phyloP scores from a whole-genome alignment of 2,113 vertebrate species.

The Ictalurus furcatus region DNA sequence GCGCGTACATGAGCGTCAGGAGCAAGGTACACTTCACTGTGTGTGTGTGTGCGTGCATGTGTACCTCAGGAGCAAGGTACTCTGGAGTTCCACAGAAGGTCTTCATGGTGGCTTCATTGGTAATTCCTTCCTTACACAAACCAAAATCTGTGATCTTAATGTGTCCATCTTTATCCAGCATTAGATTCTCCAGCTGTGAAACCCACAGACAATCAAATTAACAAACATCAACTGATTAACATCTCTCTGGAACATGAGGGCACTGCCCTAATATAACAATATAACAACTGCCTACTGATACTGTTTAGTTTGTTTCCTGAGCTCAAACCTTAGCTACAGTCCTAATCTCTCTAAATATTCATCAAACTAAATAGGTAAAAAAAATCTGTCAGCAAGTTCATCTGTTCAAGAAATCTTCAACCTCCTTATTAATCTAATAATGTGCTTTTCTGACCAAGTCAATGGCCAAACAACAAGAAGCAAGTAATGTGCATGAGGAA shows the following conservation, averaged over 20 bases:
- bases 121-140: constrained; percentile 97
- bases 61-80: constrained; percentile 92
- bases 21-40: not conserved
- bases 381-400: not conserved
- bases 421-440: not conserved
- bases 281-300: not conserved
- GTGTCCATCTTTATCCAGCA: constrained; percentile 97
- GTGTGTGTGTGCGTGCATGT: not conserved
- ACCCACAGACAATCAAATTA: constrained; percentile 31
- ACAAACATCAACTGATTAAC: not conserved
- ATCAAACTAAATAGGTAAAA: no score
- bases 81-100: constrained; percentile 98
- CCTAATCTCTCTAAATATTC: not conserved
- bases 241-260: not conserved
- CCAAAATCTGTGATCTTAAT: constrained; percentile 98
- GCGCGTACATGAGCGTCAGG: not conserved
- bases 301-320: no score
- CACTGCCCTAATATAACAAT: no score
- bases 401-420: not conserved
- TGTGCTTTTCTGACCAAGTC: no score
- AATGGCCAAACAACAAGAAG: no score
- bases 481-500: no score
- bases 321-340: not conserved
- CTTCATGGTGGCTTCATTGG: constrained; percentile 97
- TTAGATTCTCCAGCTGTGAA: constrained; percentile 92